Evolutionary conservation across 2,888 invertebrate genomes (phyloP), one percentile per base, ranked within the genome.

Genomic region (Microdon myrmicae): DNA sequence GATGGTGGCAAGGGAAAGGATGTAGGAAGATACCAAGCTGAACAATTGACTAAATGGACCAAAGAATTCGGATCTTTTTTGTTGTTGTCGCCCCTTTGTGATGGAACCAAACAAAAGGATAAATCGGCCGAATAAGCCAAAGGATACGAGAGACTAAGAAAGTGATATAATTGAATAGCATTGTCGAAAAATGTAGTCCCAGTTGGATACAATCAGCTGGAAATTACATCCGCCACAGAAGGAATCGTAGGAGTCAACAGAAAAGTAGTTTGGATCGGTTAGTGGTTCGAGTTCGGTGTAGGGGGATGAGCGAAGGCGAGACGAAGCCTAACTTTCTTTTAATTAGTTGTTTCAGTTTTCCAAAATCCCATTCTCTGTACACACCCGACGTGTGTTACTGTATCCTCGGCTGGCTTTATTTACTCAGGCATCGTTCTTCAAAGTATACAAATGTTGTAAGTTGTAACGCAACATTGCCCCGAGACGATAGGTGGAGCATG

Each of bases 111-210:
- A 64, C 56, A 53, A 64, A 64, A 47, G 49, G 45, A 51, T 51
- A 32, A 32, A n/a, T n/a, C n/a, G n/a, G n/a, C 28, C 34, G 39
- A 55, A 14, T 19, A 19, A 8, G 10, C 7, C 10, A 34, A 34
- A 22, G 35, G 39, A 45, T 22, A 17, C 20, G 19, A 14, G 23
- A 23, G 22, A 22, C 19, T 37, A 51, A 56, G 64, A 64, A 64
- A 64, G 64, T 56, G 64, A 64, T 58, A 64, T 64, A 64, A 64
- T 64, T 64, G 64, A 56, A 64, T 56, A 56, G 51, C 14, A 64
- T 64, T 64, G 64, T 64, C 51, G 41, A 41, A 43, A 64, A 58
- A 64, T 64, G 37, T 64, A 64, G 53, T 56, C 56, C 58, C 56
- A 56, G 64, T 53, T 41, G 37, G 41, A 41, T 31, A 56, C 51